phyloP scores from a whole-genome alignment of 64 coral and sea anemone species.

The Actinia tenebrosa region DNA sequence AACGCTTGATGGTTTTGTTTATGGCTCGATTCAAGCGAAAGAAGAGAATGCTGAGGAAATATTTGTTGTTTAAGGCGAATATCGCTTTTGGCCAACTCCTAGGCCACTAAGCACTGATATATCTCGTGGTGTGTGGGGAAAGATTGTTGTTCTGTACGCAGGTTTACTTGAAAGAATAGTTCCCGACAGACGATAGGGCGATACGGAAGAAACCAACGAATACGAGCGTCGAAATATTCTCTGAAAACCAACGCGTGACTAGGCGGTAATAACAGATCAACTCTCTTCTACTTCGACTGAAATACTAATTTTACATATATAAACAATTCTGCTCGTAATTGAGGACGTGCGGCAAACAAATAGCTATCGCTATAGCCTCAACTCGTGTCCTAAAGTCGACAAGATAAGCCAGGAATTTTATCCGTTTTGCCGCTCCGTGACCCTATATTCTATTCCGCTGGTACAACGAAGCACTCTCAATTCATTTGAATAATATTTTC shows the following conservation, averaged over 20 bases:
- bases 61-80: constrained; percentile 19
- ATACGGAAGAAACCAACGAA: constrained; percentile 6
- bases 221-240: constrained; percentile 8
- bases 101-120: constrained; percentile 1
- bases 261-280: constrained; percentile 21
- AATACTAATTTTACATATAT: constrained; percentile 79
- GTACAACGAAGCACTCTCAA: neutral
- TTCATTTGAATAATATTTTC: constrained; percentile 17
- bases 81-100: constrained; percentile 14
- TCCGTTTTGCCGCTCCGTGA: constrained; percentile 11
- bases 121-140: constrained; percentile 2
- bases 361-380: constrained; percentile 13
- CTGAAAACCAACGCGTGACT: constrained; percentile 16
- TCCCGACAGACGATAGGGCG: constrained; percentile 2
- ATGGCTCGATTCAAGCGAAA: constrained; percentile 3
- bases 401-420: constrained; percentile 15
- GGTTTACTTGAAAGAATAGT: constrained; percentile 1
- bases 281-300: constrained; percentile 58
- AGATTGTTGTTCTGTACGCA: constrained; percentile 6
- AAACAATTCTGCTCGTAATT: constrained; percentile 86
- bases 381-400: constrained; percentile 13
- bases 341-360: constrained; percentile 29
- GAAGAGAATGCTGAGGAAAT: constrained; percentile 9
- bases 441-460: constrained; percentile 3
- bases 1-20: constrained; percentile 22